Evolutionary conservation across 2,113 vertebrate genomes (phyloP).

Genomic region (Bufo bufo): DNA sequence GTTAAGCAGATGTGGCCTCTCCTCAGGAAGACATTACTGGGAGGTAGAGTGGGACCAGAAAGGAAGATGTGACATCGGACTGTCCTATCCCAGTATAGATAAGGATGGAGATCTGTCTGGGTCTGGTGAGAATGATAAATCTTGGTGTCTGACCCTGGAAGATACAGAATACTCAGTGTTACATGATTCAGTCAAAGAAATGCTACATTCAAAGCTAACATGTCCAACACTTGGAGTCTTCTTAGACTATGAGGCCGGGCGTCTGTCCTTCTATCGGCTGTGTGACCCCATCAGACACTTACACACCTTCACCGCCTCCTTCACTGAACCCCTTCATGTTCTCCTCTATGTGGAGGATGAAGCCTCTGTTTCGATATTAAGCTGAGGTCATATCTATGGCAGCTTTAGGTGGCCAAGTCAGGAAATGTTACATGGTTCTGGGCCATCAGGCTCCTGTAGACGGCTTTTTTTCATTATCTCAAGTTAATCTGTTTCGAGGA

Average conservation of each 20-base stretch:
- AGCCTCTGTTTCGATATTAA: neutral
- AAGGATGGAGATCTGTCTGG: neutral
- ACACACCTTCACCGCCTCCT: slow-evolving; percentile 17
- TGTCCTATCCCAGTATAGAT: slow-evolving; percentile 5
- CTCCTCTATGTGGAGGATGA: neutral
- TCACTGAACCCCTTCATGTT: neutral
- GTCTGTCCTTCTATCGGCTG: neutral
- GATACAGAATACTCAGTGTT: neutral
- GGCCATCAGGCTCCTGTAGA: neutral
- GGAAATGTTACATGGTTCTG: neutral
- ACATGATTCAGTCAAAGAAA: neutral
- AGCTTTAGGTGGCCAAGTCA: neutral
- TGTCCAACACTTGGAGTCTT: neutral
- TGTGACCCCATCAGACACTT: neutral
- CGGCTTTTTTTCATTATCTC: no score
- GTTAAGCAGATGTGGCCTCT: neutral
- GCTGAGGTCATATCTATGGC: neutral
- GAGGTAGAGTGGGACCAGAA: neutral
- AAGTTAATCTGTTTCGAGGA: no score
- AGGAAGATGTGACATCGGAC: neutral
- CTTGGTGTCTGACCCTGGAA: neutral
- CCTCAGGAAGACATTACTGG: neutral
- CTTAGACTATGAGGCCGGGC: slow-evolving; percentile 1
- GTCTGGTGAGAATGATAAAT: slow-evolving; percentile 1
- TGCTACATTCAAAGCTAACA: neutral